Evolutionary conservation across 2,888 invertebrate species (phyloP).

Genomic region (Tricholauxania praeusta): DNA sequence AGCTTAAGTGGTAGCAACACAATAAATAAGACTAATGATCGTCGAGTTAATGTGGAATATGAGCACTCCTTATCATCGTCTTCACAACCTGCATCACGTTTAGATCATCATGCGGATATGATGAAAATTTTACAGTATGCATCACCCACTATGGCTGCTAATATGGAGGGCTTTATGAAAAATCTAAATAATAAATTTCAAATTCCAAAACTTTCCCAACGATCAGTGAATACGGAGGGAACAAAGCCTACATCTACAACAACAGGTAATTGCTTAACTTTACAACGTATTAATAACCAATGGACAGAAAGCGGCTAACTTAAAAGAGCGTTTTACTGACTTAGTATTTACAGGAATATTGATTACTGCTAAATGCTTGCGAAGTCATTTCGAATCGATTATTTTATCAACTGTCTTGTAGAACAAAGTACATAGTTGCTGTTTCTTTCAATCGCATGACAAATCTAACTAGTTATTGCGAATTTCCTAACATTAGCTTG

Average conservation of each 20-base stretch:
- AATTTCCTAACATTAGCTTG: no score
- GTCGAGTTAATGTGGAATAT: conserved; percentile 22
- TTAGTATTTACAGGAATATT: no score
- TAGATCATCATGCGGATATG: conserved; percentile 64
- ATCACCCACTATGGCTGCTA: conserved; percentile 72
- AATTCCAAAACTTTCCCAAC: conserved; percentile 84
- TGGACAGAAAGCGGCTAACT: no score
- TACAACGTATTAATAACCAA: no score
- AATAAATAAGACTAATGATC: not conserved
- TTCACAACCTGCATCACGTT: conserved; percentile 58
- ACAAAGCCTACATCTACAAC: conserved; percentile 28
- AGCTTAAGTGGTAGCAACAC: conserved; percentile 55
- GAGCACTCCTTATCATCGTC: conserved; percentile 46
- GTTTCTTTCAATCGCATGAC: no score
- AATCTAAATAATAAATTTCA: conserved; percentile 86
- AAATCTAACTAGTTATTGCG: no score
- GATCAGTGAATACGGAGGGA: conserved; percentile 44
- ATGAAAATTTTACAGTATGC: conserved; percentile 71
- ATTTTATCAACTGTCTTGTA: no score
- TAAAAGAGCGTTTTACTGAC: no score
- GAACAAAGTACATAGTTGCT: no score
- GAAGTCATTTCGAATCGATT: no score
- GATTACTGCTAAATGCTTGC: no score
- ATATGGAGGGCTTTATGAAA: conserved; percentile 81
- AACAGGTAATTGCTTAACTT: not conserved